These are phyloP conservation scores for Egretta garzetta DNA, from an alignment of 2,113 vertebrate species.

Conservation along the genomic window DNA sequence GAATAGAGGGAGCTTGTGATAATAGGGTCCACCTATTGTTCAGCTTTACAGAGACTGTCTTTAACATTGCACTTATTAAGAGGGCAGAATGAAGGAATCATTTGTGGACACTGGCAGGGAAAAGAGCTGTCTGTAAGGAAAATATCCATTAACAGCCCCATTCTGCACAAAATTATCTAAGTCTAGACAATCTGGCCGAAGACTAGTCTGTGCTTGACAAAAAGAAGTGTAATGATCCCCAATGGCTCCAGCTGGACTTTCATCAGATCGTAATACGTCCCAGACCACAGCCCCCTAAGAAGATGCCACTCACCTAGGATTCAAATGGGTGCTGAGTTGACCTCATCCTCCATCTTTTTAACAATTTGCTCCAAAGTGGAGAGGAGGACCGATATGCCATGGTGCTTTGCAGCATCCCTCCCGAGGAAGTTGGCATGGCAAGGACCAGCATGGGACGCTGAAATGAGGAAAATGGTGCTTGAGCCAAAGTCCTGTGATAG, in stretches of 20 bases:
- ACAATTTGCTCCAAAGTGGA: neutral
- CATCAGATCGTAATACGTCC: neutral
- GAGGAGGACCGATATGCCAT: neutral
- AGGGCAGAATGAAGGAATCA: neutral
- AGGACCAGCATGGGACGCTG: neutral
- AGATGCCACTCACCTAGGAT: neutral
- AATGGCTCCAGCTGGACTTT: neutral
- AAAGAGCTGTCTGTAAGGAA: neutral
- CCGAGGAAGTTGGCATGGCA: neutral
- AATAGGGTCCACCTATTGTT: neutral
- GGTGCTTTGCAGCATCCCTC: neutral
- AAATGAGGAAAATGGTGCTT: neutral
- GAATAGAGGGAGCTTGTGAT: neutral
- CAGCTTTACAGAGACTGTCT: neutral
- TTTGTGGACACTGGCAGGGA: neutral
- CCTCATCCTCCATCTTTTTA: constrained; percentile 18
- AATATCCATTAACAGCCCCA: neutral
- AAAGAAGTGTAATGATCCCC: neutral
- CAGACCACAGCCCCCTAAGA: neutral
- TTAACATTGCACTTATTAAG: neutral
- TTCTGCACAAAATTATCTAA: neutral
- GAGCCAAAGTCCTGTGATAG: neutral
- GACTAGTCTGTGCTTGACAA: neutral
- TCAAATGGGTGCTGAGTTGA: neutral
- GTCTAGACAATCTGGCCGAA: neutral